These are phyloP conservation scores for Phylloscopus whistleri DNA, from an alignment of 2,113 vertebrate genomes.

Conservation along the genomic window DNA sequence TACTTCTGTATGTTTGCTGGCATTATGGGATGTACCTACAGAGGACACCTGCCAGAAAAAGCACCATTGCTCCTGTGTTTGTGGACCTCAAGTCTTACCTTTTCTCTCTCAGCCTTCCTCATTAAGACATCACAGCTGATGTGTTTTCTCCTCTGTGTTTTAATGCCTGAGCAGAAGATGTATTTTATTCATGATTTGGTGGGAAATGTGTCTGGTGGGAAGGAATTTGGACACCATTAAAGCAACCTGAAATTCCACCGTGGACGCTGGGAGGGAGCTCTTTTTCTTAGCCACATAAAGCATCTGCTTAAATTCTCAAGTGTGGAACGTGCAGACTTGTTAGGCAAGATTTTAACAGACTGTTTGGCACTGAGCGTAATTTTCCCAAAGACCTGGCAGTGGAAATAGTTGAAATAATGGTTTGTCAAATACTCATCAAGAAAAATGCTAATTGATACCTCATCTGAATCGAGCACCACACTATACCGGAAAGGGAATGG, in stretches of 20 bases:
- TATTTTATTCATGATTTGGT: constrained; percentile 50
- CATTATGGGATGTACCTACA: background rate
- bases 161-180: constrained; percentile 19
- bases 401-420: constrained; percentile 71
- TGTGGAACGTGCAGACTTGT: constrained; percentile 47
- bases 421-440: constrained; percentile 66
- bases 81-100: background rate
- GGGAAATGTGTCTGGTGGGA: background rate
- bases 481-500: background rate
- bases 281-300: constrained; percentile 20
- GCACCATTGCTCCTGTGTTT: background rate
- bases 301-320: constrained; percentile 65
- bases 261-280: constrained; percentile 19
- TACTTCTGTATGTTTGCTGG: background rate
- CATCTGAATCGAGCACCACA: background rate
- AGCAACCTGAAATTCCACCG: constrained; percentile 3
- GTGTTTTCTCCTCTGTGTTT: constrained; percentile 25
- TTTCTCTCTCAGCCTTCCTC: constrained; percentile 9
- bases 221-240: background rate
- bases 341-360: constrained; percentile 71
- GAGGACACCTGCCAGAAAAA: background rate
- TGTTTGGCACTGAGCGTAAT: constrained; percentile 63
- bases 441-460: constrained; percentile 64
- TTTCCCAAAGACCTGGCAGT: constrained; percentile 72
- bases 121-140: constrained; percentile 52